phyloP scores from a whole-genome alignment of 2,797 vertebrate species.

The Pseudopleuronectes americanus region DNA sequence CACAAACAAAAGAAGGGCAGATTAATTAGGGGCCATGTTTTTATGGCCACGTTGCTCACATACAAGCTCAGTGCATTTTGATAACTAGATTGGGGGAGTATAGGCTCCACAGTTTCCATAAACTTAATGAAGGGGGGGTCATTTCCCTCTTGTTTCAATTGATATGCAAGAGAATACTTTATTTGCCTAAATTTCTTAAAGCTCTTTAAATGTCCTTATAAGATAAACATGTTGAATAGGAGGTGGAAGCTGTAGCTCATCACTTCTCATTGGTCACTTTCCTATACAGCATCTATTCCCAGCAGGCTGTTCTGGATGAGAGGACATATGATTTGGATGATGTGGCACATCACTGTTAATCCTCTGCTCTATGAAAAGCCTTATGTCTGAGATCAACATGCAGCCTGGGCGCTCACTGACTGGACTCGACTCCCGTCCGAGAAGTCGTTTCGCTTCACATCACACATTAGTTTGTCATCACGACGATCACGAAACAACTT shows the following conservation, averaged over 20 bases:
- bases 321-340: conserved; percentile 29
- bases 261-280: not conserved
- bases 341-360: conserved; percentile 27
- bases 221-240: too few species aligned
- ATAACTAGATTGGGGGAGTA: conserved; percentile 18
- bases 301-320: not conserved
- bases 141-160: conserved; percentile 17
- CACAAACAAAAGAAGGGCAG: conserved; percentile 20
- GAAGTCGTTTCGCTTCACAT: conserved; percentile 6
- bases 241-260: not conserved
- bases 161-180: too few species aligned
- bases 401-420: conserved; percentile 17
- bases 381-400: conserved; percentile 38
- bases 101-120: not conserved
- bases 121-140: not conserved
- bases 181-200: too few species aligned
- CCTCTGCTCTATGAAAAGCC: conserved; percentile 38
- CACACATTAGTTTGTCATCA: not conserved
- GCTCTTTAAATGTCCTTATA: too few species aligned
- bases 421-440: not conserved
- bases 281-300: not conserved
- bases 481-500: not conserved
- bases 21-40: conserved; percentile 19
- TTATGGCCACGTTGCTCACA: conserved; percentile 46
- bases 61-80: not conserved